A percentile compares a stretch with the other conserved stretches of the same genome.
Conservation (phyloP, 2,797 vertebrate genomes). For the Atherinosoma microstoma region DNA sequence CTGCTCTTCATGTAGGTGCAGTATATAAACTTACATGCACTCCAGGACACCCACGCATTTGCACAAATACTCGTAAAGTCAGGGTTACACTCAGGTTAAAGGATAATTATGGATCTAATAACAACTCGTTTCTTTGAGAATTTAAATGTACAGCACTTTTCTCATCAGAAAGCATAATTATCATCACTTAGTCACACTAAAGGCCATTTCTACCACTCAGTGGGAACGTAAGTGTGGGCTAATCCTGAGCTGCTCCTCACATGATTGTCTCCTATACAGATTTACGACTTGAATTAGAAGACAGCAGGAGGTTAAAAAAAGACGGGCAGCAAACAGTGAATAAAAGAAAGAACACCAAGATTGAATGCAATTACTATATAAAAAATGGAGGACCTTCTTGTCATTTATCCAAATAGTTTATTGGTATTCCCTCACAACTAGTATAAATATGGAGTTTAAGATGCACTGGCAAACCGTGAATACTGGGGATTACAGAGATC, state of each 20-base stretch:
- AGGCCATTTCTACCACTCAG: constrained; percentile 76
- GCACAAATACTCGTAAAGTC: background rate
- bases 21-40: constrained; percentile 15
- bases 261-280: constrained; percentile 9
- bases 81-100: constrained; percentile 77
- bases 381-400: background rate
- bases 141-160: constrained; percentile 92
- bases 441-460: background rate
- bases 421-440: background rate
- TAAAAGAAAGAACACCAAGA: background rate
- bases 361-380: background rate
- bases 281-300: constrained; percentile 30
- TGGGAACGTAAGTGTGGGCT: constrained; percentile 1
- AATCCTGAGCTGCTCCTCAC: background rate
- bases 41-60: constrained; percentile 16
- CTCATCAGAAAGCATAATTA: constrained; percentile 92
- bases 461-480: too few species aligned
- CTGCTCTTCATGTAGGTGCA: constrained; percentile 4
- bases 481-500: background rate
- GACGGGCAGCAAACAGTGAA: background rate
- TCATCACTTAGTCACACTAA: constrained; percentile 91
- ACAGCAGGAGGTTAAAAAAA: constrained; percentile 11
- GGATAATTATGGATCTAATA: constrained; percentile 95
- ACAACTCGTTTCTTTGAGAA: constrained; percentile 93
- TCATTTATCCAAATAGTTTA: background rate